Base-by-base conservation (phyloP, 2,888 invertebrate genomes). In the Branchellion lobata region DNA sequence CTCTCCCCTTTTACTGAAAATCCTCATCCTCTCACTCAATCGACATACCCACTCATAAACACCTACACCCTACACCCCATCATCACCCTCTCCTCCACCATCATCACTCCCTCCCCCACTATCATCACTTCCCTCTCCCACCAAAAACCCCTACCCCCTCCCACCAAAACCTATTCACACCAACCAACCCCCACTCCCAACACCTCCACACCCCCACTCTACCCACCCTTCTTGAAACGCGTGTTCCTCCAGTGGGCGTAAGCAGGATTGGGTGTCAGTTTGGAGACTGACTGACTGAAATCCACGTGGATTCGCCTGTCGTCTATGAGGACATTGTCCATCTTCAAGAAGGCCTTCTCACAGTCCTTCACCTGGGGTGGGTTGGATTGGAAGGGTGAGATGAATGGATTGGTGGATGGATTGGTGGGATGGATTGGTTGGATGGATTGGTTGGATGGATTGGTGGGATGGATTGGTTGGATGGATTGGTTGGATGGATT, bases 251-350 rank as follows among this genome's bases (percentile, higher is more conserved):
- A 75, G 81, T 81, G 81, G 57, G 82, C 80, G 84, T n/a, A n/a
- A n/a, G n/a, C n/a, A n/a, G n/a, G n/a, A n/a, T n/a, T n/a, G n/a
- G n/a, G n/a, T n/a, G n/a, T n/a, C n/a, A 86, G 84, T 88, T 96
- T 97, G 0, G 98, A 92, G 0, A 99, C 98, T 74, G 97, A 97
- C 87, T 99, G 99, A 82, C 96, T 97, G 89, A 99, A 99, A 88
- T 99, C 99, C 0, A 99, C 99, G 89, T 99, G 99, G 85, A 99
- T 99, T 82, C 99, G 90, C 34, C 99, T 90, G 86, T 99, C 99
- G 88, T 99, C 99, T 84, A 99, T 99, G 5, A 99, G 89, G 0
- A 99, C 98, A 89, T 99, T 99, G 87, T 98, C 98, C 99, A 99
- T 99, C 90, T 99, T 99, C 85, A 99, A 96, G 88, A 94, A 99